Conservation (phyloP, 30 jellyfish, hydroid and myxozoan genomes). For the Aurelia aurita region DNA sequence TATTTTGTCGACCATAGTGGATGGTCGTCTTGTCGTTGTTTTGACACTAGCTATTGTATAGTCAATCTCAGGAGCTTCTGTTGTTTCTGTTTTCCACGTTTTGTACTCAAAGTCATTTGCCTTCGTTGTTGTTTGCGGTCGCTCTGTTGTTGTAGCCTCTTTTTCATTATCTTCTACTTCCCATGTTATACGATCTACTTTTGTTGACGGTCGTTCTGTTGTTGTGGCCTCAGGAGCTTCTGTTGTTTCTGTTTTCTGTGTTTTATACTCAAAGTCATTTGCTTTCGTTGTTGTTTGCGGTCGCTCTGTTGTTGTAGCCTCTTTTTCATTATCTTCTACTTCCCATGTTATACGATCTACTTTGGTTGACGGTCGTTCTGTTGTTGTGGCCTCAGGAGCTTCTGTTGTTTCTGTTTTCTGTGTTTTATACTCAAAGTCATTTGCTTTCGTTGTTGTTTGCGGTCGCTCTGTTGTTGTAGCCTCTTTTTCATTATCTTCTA, state of each 20-base stretch:
- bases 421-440: not conserved
- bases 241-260: not conserved
- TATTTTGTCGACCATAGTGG: not conserved
- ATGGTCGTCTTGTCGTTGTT: slow-evolving; percentile 6
- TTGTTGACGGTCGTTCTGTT: slow-evolving; percentile 24
- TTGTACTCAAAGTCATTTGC: not conserved
- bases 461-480: slow-evolving; percentile 31
- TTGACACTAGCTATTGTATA: not conserved
- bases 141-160: slow-evolving; percentile 18
- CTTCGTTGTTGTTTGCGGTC: slow-evolving; percentile 12
- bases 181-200: not conserved
- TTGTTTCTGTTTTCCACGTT: not conserved
- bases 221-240: slow-evolving; percentile 8
- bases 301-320: not conserved
- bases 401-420: not conserved
- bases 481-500: slow-evolving; percentile 8
- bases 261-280: no score
- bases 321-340: not conserved
- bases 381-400: not conserved
- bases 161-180: not conserved
- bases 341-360: not conserved
- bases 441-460: slow-evolving; percentile 5
- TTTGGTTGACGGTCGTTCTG: slow-evolving; percentile 7
- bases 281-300: slow-evolving; percentile 8
- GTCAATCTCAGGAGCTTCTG: slow-evolving; percentile 6